Base-by-base conservation (phyloP, 2,888 invertebrate species). In the Ennomos erosarius region DNA sequence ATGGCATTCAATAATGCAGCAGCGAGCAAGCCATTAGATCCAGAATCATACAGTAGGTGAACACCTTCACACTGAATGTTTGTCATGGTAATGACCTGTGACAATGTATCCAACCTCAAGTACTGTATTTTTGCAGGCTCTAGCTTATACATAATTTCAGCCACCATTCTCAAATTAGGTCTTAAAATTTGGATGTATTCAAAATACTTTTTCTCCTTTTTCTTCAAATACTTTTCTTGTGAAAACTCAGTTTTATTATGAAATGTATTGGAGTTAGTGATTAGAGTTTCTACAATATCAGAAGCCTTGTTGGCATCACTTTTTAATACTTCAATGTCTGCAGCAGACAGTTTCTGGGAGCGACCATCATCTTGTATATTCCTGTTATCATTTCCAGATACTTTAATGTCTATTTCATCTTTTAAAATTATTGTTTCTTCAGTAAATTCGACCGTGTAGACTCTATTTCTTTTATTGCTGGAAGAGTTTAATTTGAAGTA, bases 141-240 rank as follows among this genome's bases (percentile, higher is more conserved):
- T 78, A 96, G 95, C 51, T 94, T 94, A 78, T 96, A 97, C 85
- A 97, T 97, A 75, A 98, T 96, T 72, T 98, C 97, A 13, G 96
- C 93, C 44, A 99, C 85, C n/a, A 97, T 88, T 45, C 97, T 93
- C 57, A 99, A 93, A 38, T 95, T 97, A 0, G 99, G 98, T 77
- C 94, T 95, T 6, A 96, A 90, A 47, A 99, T 93, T 68, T 95
- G 95, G 11, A 98, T 90, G 76, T 95, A 96, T 75, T 97, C 97
- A 78, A 95, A 96, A 87, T 98, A 99, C 87, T 99, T 99, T 73
- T 96, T 96, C 75, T 97, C 97, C 84, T 99, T 99, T 82, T 99
- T 99, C 74, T 96, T 96, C 43, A 99, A 93, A 84, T 99, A 99
- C 83, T 99, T 99, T 71, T 97, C 97, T 84, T 99, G 97, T 0